Percentiles rank a stretch among this genome's conserved stretches.
Evolutionary conservation across 2,797 vertebrate species (phyloP).

Genomic region (Stomatorhinus walkeri): DNA sequence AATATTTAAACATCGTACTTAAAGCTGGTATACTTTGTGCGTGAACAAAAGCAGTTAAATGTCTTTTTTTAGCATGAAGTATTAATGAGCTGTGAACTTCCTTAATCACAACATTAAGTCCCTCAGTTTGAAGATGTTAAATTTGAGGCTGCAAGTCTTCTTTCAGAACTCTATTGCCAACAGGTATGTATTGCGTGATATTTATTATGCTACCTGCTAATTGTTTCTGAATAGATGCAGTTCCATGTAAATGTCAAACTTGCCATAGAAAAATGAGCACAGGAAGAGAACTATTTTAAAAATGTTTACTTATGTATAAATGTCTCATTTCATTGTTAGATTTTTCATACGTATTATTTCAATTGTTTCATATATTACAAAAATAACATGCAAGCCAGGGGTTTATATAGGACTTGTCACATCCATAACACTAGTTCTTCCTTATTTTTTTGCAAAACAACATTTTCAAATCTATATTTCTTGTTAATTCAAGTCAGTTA

Average conservation of each 20-base stretch:
- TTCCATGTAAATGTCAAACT: background rate
- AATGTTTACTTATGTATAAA: background rate
- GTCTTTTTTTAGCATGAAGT: background rate
- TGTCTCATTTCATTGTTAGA: background rate
- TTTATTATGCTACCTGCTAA: background rate
- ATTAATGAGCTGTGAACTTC: background rate
- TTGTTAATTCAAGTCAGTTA: background rate
- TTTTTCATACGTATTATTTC: background rate
- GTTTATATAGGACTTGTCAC: background rate
- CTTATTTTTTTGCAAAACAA: background rate
- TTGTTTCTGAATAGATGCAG: background rate
- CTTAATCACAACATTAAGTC: constrained; percentile 68
- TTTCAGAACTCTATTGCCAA: constrained; percentile 95
- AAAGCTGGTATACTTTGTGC: background rate
- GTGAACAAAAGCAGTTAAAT: background rate
- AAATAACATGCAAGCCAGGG: background rate
- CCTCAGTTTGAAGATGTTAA: constrained; percentile 98
- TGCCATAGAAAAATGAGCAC: background rate
- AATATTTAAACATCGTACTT: background rate
- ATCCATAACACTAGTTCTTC: background rate
- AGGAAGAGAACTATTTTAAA: background rate
- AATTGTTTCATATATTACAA: background rate
- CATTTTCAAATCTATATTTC: background rate
- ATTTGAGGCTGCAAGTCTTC: constrained; percentile 94
- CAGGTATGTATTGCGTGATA: constrained; percentile 70